These are phyloP conservation scores for Ictalurus furcatus DNA, from an alignment of 2,113 vertebrate genomes.

Conservation along the genomic window DNA sequence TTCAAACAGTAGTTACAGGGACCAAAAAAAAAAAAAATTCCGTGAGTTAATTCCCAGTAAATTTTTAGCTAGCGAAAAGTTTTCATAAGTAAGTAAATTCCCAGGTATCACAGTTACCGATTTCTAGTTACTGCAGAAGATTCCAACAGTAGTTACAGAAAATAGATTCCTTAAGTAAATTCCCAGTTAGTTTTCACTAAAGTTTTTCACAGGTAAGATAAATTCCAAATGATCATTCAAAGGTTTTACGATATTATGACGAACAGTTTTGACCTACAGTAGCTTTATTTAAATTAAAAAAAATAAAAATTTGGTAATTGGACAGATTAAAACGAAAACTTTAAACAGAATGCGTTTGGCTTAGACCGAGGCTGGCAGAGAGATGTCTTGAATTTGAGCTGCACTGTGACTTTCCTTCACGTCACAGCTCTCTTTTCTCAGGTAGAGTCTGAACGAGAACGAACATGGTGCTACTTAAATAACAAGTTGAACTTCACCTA, in stretches of 20 bases:
- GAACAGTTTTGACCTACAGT: neutral
- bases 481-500: neutral
- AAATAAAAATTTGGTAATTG: no score
- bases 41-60: no score
- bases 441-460: neutral
- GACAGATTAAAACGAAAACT: no score
- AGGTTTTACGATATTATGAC: neutral
- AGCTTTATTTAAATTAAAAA: neutral
- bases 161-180: neutral
- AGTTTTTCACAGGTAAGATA: neutral
- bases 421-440: neutral
- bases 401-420: neutral
- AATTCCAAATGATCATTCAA: neutral
- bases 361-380: neutral
- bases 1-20: neutral
- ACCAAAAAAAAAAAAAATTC: no score
- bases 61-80: neutral
- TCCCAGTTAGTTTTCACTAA: neutral
- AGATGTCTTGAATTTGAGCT: neutral
- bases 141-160: neutral
- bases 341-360: neutral
- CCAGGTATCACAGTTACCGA: no score
- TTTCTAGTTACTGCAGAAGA: no score
- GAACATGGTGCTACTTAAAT: neutral
- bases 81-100: no score